phyloP scores from a whole-genome alignment of 2,113 vertebrate species.

The Acrocephalus kingi region DNA sequence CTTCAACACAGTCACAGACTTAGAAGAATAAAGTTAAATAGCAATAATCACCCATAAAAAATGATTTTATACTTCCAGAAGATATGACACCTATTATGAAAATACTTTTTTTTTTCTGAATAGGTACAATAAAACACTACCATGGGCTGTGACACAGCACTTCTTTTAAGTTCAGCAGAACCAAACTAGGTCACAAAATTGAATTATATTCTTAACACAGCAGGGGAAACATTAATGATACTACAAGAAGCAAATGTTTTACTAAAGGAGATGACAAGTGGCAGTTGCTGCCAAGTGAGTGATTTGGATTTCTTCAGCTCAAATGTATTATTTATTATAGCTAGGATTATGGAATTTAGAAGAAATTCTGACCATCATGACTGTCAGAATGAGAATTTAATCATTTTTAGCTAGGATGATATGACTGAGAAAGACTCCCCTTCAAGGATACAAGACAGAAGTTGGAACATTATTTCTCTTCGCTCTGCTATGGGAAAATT shows the following conservation, averaged over 20 bases:
- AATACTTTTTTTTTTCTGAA: neutral
- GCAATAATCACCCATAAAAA: neutral
- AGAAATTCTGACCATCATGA: neutral
- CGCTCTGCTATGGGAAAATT: neutral
- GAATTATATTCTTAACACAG: neutral
- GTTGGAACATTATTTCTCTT: neutral
- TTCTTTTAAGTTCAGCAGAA: neutral
- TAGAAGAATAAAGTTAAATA: neutral
- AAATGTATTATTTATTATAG: neutral
- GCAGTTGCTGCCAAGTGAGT: neutral
- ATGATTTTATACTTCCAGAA: neutral
- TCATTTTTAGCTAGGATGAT: neutral
- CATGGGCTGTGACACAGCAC: neutral
- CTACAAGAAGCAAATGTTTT: neutral
- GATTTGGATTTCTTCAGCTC: neutral
- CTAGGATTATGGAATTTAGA: neutral
- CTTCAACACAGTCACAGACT: neutral
- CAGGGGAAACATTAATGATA: neutral
- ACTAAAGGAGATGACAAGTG: neutral
- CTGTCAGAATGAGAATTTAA: neutral
- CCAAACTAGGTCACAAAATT: neutral
- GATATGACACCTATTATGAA: neutral
- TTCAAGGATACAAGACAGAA: neutral
- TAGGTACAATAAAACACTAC: neutral
- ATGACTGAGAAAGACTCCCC: neutral